Base-by-base conservation (phyloP, 2,797 vertebrate species). In the Micromesistius poutassou region DNA sequence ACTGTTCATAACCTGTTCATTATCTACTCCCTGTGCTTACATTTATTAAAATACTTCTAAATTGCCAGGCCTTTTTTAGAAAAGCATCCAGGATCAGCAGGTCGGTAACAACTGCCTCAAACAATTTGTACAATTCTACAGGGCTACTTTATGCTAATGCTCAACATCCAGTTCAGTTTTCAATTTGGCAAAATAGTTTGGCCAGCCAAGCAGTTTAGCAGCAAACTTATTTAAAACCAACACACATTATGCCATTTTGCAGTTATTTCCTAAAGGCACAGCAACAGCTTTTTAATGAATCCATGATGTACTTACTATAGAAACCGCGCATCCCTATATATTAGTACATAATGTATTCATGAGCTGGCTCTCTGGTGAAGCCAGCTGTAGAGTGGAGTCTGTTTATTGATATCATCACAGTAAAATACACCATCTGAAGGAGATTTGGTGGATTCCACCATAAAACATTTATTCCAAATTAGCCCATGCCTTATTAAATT, bases 361-460 rank as follows among this genome's bases (percentile, higher is more conserved):
- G 76, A 68, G 76, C 72, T 46, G 36, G 72, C 55, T 62, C 55
- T 62, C 55, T 55, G 55, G 22, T 62, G n/a, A 62, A n/a, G 55
- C 55, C 55, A 62, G 55, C 55, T 82, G 79, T 74, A 77, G 82
- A 85, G 81, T 80, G 82, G 81, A 81, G 72, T 62, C 74, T 74
- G 76, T 79, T 74, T 79, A 79, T 86, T 86, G 80, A 79, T 86
- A 81, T 83, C n/a, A 81, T 83, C n/a, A 62, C 55, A 25, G 55
- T 62, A n/a, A 62, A 62, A 25, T 62, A 10, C n/a, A 19, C 55
- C 55, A 62, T 25, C 22, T 62, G 55, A 62, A 62, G 55, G 19
- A 62, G 22, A 62, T 62, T 62, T 62, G 55, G 55, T 62, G 55
- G 55, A 25, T n/a, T 62, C n/a, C 55, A 62, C 55, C 55, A 25